A percentile compares a stretch with the other conserved stretches of the same genome.
Evolutionary conservation across 2,113 vertebrate genomes (phyloP).

Genomic region (Tragelaphus strepsiceros): DNA sequence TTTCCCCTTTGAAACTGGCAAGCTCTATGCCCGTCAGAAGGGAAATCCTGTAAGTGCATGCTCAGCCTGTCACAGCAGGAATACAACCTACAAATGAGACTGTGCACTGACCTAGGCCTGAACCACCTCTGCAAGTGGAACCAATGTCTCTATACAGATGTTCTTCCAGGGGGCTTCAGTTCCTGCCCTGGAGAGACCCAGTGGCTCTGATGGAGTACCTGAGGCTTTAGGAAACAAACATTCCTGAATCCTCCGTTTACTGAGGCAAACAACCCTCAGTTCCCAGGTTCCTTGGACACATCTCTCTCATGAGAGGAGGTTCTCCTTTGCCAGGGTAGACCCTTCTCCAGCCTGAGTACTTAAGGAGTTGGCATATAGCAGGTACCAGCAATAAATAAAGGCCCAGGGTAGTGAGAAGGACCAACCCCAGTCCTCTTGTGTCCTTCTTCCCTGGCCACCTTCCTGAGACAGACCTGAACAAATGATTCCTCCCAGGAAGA

Average conservation of each 20-base stretch:
- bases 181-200: slow-evolving; percentile 3
- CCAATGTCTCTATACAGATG: background rate
- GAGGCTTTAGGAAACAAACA: background rate
- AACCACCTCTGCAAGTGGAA: background rate
- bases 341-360: background rate
- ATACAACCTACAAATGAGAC: background rate
- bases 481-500: background rate
- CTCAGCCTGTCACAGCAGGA: background rate
- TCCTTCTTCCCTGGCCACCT: background rate
- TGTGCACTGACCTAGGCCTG: background rate
- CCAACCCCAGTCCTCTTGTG: background rate
- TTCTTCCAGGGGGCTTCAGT: background rate
- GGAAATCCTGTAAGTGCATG: background rate
- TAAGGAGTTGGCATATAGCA: background rate
- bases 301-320: background rate
- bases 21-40: background rate
- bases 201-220: background rate
- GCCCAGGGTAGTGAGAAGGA: background rate
- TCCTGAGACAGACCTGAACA: background rate
- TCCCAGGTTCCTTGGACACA: background rate
- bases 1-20: background rate
- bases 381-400: background rate
- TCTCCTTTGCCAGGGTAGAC: background rate
- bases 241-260: background rate
- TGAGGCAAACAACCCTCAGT: background rate